These are phyloP conservation scores for Pteropus rufus DNA, from an alignment of 2,797 vertebrate genomes.

Conservation along the genomic window DNA sequence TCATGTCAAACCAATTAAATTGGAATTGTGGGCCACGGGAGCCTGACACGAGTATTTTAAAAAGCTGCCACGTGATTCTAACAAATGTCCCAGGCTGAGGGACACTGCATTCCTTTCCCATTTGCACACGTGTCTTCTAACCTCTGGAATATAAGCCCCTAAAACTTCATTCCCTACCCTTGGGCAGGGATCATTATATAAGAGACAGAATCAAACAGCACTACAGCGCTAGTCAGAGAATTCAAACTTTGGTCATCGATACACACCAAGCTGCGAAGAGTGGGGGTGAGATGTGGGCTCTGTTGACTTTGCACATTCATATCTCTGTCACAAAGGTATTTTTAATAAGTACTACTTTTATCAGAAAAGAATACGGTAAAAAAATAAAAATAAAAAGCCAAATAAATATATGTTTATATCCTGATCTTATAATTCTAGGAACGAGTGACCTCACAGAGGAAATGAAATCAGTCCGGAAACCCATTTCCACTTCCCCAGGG, in stretches of 20 bases:
- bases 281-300: not conserved
- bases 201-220: not conserved
- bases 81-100: not conserved
- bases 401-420: not conserved
- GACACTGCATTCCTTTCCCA: not conserved
- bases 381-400: not conserved
- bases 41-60: not conserved
- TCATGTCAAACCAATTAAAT: not conserved
- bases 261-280: not conserved
- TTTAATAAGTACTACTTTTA: not conserved
- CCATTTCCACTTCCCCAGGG: not conserved
- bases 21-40: not conserved
- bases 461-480: not conserved
- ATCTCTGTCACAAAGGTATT: not conserved
- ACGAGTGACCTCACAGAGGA: not conserved
- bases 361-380: not conserved
- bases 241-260: not conserved
- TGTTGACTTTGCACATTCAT: rapidly evolving
- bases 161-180: not conserved
- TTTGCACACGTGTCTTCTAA: not conserved
- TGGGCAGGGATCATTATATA: not conserved
- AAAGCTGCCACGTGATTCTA: not conserved
- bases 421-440: not conserved
- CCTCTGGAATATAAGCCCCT: not conserved
- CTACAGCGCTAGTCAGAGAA: not conserved